Base-by-base conservation (phyloP, 1,140 invertebrate genomes). In the Drosophila ercepeae region DNA sequence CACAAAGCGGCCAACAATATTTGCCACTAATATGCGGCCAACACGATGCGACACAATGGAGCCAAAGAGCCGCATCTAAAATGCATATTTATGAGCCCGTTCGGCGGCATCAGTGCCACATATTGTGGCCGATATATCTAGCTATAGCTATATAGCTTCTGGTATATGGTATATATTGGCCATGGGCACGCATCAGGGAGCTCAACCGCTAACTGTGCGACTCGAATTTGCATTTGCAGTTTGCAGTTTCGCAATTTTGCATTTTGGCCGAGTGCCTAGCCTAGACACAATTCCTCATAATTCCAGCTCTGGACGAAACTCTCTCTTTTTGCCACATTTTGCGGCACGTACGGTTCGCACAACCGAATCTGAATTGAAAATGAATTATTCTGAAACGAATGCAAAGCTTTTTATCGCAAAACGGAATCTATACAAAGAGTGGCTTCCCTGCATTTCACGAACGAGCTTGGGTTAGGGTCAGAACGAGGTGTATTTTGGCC, bases 231-330 rank as follows among this genome's bases (percentile, higher is more conserved):
- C 29, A 44, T 36, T 36, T 36, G 34, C 34, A 14, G 6, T 39
- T 39, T 39, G 36, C 36, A 44, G 19, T 29, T 86, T 86, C 76
- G 65, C 79, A 84, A 67, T 86, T 86, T 86, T 86, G 67, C 81
- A 84, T 75, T 86, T 84, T 86, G 76, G 68, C 76, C 81, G 74
- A 82, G 67, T 61, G 67, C 63, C 67, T 76, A 76, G 81, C 79
- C 60, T 84, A 86, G 51, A 64, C 67, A 81, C 72, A 81, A 88
- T 81, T 84, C 68, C 76, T 86, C 82, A 88, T 77, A 86, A 84
- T 86, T 84, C 68, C 65, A 72, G 45, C 61, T 58, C 60, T 54
- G 46, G 42, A 51, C 61, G 34, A 53, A 65, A 51, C 57, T 61
- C 78, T 76, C 78, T 77, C 67, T 63, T 54, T 59, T 63, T 64